Evolutionary conservation across 2,797 vertebrate species (phyloP), one percentile per base, ranked within the genome.

Genomic region (Pelochelys cantorii): DNA sequence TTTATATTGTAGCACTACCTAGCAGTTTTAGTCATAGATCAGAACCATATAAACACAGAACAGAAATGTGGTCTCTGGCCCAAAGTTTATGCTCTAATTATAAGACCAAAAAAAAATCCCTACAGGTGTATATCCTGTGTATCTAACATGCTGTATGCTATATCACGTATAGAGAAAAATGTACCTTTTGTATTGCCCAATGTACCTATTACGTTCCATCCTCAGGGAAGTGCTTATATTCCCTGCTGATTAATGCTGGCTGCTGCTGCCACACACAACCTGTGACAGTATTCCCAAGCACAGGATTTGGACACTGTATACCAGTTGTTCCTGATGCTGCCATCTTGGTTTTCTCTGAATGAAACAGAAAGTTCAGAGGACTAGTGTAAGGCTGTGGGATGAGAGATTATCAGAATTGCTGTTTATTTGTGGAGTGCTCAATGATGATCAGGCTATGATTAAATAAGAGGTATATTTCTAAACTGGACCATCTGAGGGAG

Each of bases 151-250:
- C 55, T 77, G 18, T 20, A 18, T 86, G 52, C 52, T 31, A 59
- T 20, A 42, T 60, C 6, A 42, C 0, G 3, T 27, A 53, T 25
- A 79, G 74, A 79, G 7, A 84, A 23, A 11, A 78, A 55, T 8
- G 0, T 52, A 17, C n/a, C 3, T 87, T 9, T 83, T 1, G 12
- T 48, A 23, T 84, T 56, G 75, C 4, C 13, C 52, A 14, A n/a
- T 56, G 52, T 6, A 31, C 0, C 0, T 2, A 57, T 27, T 9
- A 34, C 7, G 48, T 2, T 13, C 29, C 20, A 65, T 29, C 11
- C 57, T 55, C n/a, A 37, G 79, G 88, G 57, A 56, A 27, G 20
- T 48, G 23, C 3, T 42, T 81, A 18, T 34, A 34, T 11, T 74
- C 59, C 27, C 20, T 5, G 14, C 18, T n/a, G 77, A 85, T 18